These are phyloP conservation scores for Echiichthys vipera DNA, from an alignment of 2,797 vertebrate genomes.

Conservation along the genomic window DNA sequence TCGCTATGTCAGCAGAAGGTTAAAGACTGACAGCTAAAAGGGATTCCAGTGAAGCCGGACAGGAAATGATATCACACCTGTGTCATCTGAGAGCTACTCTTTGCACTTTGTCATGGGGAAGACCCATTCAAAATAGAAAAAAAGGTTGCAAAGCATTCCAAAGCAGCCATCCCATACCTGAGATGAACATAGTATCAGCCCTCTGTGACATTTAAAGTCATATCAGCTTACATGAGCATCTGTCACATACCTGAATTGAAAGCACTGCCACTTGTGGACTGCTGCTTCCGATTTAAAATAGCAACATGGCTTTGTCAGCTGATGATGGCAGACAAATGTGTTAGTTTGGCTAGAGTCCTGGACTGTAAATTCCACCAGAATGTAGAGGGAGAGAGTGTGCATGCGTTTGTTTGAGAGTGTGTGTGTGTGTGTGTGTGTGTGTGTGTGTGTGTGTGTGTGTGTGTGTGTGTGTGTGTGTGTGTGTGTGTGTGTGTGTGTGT, in stretches of 20 bases:
- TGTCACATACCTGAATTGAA: slow-evolving; percentile 51
- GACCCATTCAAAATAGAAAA: slow-evolving; percentile 25
- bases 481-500: background rate
- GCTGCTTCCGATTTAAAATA: slow-evolving; percentile 64
- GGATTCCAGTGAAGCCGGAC: slow-evolving; percentile 46
- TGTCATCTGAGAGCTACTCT: slow-evolving; percentile 56
- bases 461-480: no score
- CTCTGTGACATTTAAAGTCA: slow-evolving; percentile 15
- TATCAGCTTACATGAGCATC: slow-evolving; percentile 51
- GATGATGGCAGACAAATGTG: slow-evolving; percentile 60
- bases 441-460: slow-evolving; percentile 20
- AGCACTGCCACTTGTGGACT: slow-evolving; percentile 45
- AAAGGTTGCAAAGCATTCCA: slow-evolving; percentile 5
- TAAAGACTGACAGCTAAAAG: slow-evolving; percentile 23
- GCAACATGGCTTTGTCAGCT: slow-evolving; percentile 67
- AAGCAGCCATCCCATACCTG: background rate
- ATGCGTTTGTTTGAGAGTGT: no score
- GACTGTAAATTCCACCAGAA: slow-evolving; percentile 66
- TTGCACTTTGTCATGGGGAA: slow-evolving; percentile 46
- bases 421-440: background rate
- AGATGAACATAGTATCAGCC: slow-evolving; percentile 24
- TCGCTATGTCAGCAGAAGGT: slow-evolving; percentile 60
- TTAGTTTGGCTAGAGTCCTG: slow-evolving; percentile 62
- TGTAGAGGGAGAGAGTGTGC: slow-evolving; percentile 27
- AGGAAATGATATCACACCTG: slow-evolving; percentile 62